These are phyloP conservation scores for Apis laboriosa DNA, from an alignment of 1,140 invertebrate species.

Conservation along the genomic window DNA sequence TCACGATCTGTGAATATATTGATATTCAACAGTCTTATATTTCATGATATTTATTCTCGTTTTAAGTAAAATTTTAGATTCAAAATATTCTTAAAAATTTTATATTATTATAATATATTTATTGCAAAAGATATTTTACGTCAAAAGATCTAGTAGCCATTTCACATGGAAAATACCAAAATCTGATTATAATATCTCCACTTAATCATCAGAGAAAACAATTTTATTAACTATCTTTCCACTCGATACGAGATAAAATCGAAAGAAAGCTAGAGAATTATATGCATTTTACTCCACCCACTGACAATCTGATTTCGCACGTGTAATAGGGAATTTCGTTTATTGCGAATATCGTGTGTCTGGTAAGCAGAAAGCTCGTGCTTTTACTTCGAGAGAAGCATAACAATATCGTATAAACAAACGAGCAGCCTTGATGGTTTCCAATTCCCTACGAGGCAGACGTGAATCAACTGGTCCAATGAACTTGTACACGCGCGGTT, in stretches of 20 bases:
- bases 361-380: constrained; percentile 1
- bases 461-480: constrained; percentile 62
- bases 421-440: constrained; percentile 57
- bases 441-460: constrained; percentile 67
- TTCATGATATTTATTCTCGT: too few relatives aligned
- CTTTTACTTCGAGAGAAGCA: constrained; percentile 40
- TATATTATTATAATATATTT: too few relatives aligned
- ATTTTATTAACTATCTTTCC: background rate
- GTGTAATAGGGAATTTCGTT: constrained; percentile 18
- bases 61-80: background rate
- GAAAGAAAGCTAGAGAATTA: constrained; percentile 1
- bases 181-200: background rate
- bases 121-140: too few relatives aligned
- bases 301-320: background rate
- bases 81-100: too few relatives aligned
- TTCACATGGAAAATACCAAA: too few relatives aligned
- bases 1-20: too few relatives aligned
- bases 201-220: background rate
- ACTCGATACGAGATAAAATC: background rate
- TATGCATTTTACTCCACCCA: background rate
- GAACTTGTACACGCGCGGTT: constrained; percentile 29
- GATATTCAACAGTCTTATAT: too few relatives aligned
- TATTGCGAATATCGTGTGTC: constrained; percentile 25
- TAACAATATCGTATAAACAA: constrained; percentile 57
- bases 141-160: background rate